These are phyloP conservation scores for Phyllopteryx taeniolatus DNA, from an alignment of 2,113 vertebrate species.

Conservation along the genomic window DNA sequence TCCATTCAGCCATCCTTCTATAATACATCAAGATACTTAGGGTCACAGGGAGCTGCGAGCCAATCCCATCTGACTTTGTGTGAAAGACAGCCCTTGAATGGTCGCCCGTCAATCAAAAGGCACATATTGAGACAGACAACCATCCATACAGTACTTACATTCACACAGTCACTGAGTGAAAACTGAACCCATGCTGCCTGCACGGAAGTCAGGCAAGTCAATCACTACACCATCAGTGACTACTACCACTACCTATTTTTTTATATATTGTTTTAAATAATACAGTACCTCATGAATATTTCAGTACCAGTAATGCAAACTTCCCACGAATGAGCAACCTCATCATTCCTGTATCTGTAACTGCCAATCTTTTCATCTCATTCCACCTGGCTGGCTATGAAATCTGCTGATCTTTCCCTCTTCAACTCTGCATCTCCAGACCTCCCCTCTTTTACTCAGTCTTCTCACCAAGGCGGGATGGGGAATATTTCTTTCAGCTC, in stretches of 20 bases:
- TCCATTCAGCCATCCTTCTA: too few species aligned
- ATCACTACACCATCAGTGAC: not conserved
- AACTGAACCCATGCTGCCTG: not conserved
- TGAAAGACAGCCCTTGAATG: too few species aligned
- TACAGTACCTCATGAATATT: not conserved
- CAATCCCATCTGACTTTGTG: too few species aligned
- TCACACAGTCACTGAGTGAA: too few species aligned
- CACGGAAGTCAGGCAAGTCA: not conserved
- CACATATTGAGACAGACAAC: not conserved
- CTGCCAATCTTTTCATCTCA: conserved; percentile 37
- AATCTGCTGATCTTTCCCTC: conserved; percentile 28
- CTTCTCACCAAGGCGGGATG: conserved; percentile 22
- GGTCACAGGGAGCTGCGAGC: too few species aligned
- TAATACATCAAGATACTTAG: too few species aligned
- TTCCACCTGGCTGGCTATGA: conserved; percentile 40
- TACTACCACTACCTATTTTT: not conserved
- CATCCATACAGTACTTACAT: not conserved
- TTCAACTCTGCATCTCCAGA: conserved; percentile 29
- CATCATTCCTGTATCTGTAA: conserved; percentile 20
- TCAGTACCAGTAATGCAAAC: not conserved
- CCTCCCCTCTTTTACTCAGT: conserved; percentile 16
- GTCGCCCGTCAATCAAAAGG: too few species aligned
- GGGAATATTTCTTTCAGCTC: conserved; percentile 52
- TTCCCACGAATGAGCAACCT: conserved; percentile 7
- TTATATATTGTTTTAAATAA: not conserved